A percentile compares a stretch with the other conserved stretches of the same genome.
These are phyloP conservation scores for Diploscapter pachys DNA, from an alignment of 1,140 invertebrate genomes.

Conservation along the genomic window DNA sequence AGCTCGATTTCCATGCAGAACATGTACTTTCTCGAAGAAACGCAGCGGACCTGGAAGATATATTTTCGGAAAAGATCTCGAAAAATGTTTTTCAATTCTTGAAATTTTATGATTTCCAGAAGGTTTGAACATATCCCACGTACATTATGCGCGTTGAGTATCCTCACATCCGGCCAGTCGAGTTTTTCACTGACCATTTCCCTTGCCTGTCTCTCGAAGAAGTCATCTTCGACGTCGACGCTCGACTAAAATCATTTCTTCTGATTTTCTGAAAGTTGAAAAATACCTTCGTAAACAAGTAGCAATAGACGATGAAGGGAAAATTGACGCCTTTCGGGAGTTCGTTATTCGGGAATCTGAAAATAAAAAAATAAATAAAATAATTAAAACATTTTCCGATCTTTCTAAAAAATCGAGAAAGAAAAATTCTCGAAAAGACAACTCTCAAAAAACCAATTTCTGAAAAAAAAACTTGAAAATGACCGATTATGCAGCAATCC, in stretches of 20 bases:
- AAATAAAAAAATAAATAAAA: too few species aligned
- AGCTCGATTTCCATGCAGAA: conserved; percentile 18
- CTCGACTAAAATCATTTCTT: conserved; percentile 17
- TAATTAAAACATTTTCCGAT: too few species aligned
- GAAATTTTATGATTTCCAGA: background rate
- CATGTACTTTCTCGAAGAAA: conserved; percentile 28
- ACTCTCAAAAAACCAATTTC: conserved; percentile 65
- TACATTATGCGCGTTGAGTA: conserved; percentile 1
- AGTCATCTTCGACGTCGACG: conserved; percentile 32
- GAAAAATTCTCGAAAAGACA: background rate
- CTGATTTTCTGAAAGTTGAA: background rate
- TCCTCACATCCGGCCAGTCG: conserved; percentile 20
- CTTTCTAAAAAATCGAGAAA: too few species aligned
- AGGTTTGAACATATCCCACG: background rate
- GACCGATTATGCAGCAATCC: conserved; percentile 64
- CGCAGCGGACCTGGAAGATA: conserved; percentile 16
- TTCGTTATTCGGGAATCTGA: background rate
- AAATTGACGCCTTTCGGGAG: conserved; percentile 44
- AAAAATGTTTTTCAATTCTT: background rate
- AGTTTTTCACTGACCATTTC: conserved; percentile 37
- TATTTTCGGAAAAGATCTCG: background rate
- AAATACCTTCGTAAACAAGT: conserved; percentile 71
- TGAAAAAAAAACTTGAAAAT: too few species aligned
- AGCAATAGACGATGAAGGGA: conserved; percentile 69
- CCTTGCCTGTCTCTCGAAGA: conserved; percentile 26